Percentiles rank a stretch among this genome's conserved stretches.
phyloP scores from a whole-genome alignment of 2,888 invertebrate genomes.

The Gryllus longicercus region DNA sequence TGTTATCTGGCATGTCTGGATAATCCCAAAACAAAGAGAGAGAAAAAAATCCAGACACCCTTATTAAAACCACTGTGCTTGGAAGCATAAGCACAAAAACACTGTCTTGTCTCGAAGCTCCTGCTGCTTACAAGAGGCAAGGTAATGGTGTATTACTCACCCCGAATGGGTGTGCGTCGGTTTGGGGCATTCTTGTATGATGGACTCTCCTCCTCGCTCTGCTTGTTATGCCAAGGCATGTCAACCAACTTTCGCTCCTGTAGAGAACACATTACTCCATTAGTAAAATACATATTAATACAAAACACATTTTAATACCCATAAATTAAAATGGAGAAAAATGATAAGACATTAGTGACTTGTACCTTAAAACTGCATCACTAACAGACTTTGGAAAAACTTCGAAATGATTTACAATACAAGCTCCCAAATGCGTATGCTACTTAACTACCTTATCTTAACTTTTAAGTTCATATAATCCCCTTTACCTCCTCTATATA shows the following conservation, averaged over 20 bases:
- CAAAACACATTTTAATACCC: not conserved
- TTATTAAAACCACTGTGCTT: not conserved
- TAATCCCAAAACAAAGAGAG: not conserved
- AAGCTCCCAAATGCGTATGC: too few species aligned
- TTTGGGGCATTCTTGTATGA: constrained; percentile 67
- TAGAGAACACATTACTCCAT: constrained; percentile 34
- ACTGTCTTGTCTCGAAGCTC: constrained; percentile 4
- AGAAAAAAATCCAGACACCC: not conserved
- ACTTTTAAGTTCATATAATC: too few species aligned
- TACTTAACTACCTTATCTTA: too few species aligned
- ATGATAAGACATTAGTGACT: too few species aligned
- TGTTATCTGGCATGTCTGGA: too few species aligned
- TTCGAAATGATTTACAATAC: too few species aligned
- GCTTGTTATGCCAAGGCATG: constrained; percentile 69
- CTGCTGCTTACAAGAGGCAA: not conserved
- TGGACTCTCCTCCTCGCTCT: constrained; percentile 52
- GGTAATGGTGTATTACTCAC: constrained; percentile 47
- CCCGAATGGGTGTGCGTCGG: constrained; percentile 78
- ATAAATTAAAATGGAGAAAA: too few species aligned
- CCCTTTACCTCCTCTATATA: too few species aligned
- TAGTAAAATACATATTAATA: constrained; percentile 24
- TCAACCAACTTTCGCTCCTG: constrained; percentile 62
- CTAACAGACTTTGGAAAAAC: too few species aligned
- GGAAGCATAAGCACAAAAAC: not conserved
- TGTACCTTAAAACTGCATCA: too few species aligned